A percentile compares a stretch with the other conserved stretches of the same genome.
These are phyloP conservation scores for Conopomorpha cramerella DNA, from an alignment of 1,140 invertebrate genomes.

Conservation along the genomic window DNA sequence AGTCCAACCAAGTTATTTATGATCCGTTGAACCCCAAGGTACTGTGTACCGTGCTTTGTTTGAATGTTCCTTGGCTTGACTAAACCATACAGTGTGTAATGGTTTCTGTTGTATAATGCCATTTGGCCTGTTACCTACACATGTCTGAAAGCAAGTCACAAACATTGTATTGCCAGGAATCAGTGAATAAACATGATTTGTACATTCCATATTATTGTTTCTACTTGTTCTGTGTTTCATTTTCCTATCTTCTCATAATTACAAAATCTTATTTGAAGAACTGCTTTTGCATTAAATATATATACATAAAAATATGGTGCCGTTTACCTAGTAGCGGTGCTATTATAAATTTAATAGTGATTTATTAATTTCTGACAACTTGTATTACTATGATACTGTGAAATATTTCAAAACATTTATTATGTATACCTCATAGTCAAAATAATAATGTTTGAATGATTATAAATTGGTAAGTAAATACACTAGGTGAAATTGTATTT, in stretches of 20 bases:
- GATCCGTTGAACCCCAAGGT: slow-evolving; percentile 39
- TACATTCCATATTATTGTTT: slow-evolving; percentile 71
- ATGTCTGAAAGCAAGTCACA: slow-evolving; percentile 48
- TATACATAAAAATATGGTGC: no score
- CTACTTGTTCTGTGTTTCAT: slow-evolving; percentile 56
- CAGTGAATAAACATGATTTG: slow-evolving; percentile 66
- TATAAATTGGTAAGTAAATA: slow-evolving; percentile 57
- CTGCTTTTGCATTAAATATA: no score
- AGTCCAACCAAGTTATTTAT: slow-evolving; percentile 58
- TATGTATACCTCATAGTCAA: slow-evolving; percentile 56
- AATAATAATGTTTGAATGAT: slow-evolving; percentile 60
- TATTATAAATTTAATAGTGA: no score
- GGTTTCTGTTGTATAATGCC: slow-evolving; percentile 28
- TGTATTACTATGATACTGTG: slow-evolving; percentile 6
- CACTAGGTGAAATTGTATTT: slow-evolving; percentile 56
- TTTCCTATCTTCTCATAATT: slow-evolving; percentile 44
- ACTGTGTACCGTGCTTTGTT: slow-evolving; percentile 43
- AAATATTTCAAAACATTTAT: slow-evolving; percentile 10
- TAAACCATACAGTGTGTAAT: slow-evolving; percentile 47
- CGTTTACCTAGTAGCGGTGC: no score
- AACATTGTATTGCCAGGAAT: slow-evolving; percentile 61
- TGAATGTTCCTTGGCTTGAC: slow-evolving; percentile 21
- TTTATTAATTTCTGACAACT: not conserved
- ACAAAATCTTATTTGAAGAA: no score
- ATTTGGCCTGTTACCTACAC: slow-evolving; percentile 41